These are phyloP conservation scores for Dione vanillae DNA, from an alignment of 2,888 invertebrate species.

Conservation along the genomic window DNA sequence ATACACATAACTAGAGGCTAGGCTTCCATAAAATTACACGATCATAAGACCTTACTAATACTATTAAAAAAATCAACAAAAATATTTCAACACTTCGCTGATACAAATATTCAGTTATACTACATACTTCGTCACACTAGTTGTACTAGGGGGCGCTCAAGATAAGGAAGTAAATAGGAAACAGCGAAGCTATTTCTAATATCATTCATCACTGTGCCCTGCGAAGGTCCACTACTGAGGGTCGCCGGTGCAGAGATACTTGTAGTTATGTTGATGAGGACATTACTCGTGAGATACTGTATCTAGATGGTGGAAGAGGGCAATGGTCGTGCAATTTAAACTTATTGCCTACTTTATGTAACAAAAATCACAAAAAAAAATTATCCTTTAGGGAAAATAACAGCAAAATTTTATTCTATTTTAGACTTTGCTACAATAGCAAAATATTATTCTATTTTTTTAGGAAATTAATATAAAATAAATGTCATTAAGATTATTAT, in stretches of 20 bases:
- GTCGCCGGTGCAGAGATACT: not conserved
- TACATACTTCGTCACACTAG: not conserved
- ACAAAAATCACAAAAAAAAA: not conserved
- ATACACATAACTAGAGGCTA: too few species aligned
- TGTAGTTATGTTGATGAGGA: constrained; percentile 7
- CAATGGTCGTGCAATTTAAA: not conserved
- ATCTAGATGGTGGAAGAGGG: not conserved
- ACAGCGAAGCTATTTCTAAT: not conserved
- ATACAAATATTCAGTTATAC: too few species aligned
- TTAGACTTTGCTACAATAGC: too few species aligned
- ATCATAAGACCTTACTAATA: too few species aligned
- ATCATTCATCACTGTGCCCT: not conserved
- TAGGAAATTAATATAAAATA: too few species aligned
- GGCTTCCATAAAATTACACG: too few species aligned
- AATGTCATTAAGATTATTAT: not conserved
- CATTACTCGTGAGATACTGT: constrained; percentile 1
- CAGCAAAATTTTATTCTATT: too few species aligned
- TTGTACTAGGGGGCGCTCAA: not conserved
- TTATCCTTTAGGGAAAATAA: not conserved
- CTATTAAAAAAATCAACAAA: too few species aligned
- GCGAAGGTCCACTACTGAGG: not conserved
- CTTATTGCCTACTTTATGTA: not conserved
- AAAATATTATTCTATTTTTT: too few species aligned
- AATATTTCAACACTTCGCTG: too few species aligned
- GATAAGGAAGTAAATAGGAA: constrained; percentile 10